phyloP scores from a whole-genome alignment of 2,888 invertebrate genomes.

The Cactoblastis cactorum region DNA sequence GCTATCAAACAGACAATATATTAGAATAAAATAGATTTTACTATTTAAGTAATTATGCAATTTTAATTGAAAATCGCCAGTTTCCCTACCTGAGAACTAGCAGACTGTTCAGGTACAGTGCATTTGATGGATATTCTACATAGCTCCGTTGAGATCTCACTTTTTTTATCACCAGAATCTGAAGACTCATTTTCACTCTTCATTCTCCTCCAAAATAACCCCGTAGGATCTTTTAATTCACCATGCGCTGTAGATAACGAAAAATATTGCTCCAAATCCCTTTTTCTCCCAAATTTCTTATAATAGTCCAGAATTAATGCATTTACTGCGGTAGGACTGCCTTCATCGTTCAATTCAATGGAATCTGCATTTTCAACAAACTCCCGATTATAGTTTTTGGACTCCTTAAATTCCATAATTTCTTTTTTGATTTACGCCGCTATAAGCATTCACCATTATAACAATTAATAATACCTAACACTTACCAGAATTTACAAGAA shows the following conservation, averaged over 20 bases:
- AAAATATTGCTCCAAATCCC: slow-evolving; percentile 84
- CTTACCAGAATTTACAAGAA: neutral
- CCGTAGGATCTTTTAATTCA: slow-evolving; percentile 59
- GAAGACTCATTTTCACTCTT: slow-evolving; percentile 63
- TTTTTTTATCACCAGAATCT: slow-evolving; percentile 59
- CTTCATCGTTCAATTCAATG: slow-evolving; percentile 23
- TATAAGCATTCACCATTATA: neutral
- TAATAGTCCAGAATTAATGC: slow-evolving; percentile 82
- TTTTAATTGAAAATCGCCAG: too few relatives aligned
- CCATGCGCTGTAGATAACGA: slow-evolving; percentile 67
- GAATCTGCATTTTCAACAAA: slow-evolving; percentile 21
- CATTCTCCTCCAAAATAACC: slow-evolving; percentile 68
- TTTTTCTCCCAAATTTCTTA: slow-evolving; percentile 82
- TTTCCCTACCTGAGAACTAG: slow-evolving; percentile 56
- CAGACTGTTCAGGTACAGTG: slow-evolving; percentile 46
- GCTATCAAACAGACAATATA: too few relatives aligned
- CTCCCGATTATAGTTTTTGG: neutral
- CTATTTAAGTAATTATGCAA: too few relatives aligned
- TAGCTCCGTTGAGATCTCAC: slow-evolving; percentile 61
- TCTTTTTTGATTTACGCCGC: neutral
- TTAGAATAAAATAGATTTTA: too few relatives aligned
- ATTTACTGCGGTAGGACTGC: slow-evolving; percentile 51
- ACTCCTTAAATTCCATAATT: slow-evolving; percentile 53
- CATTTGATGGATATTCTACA: slow-evolving; percentile 68
- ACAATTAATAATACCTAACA: neutral